Conservation (phyloP, 2,113 vertebrate genomes). For the Hoplias malabaricus region DNA sequence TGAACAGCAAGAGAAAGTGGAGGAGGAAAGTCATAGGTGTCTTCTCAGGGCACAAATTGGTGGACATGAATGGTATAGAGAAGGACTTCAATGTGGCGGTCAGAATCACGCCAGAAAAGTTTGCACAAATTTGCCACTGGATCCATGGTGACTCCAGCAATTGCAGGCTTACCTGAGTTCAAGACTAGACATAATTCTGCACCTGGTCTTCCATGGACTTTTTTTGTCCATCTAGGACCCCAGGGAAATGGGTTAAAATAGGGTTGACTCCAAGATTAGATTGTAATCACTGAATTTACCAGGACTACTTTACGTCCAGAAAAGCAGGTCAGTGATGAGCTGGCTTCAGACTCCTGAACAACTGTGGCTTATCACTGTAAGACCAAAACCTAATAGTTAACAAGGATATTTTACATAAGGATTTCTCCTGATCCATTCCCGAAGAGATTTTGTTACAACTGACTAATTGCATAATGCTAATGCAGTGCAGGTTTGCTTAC, state of each 20-base stretch:
- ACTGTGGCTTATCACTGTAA: no score
- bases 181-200: no score
- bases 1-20: conserved; percentile 70
- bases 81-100: conserved; percentile 93
- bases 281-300: no score
- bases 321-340: neutral
- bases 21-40: conserved; percentile 87
- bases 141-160: conserved; percentile 77
- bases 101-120: conserved; percentile 90
- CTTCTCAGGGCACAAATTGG: conserved; percentile 88
- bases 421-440: no score
- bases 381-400: no score
- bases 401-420: no score
- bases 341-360: neutral
- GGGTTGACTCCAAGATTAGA: neutral
- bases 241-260: neutral
- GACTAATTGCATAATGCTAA: no score
- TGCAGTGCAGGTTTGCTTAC: no score
- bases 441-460: no score
- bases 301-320: neutral
- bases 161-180: conserved; percentile 78
- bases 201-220: neutral
- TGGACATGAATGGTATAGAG: conserved; percentile 76
- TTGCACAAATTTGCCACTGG: conserved; percentile 94
- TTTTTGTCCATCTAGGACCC: neutral